These are phyloP conservation scores for Ips typographus DNA, from an alignment of 1,140 invertebrate species.

Conservation along the genomic window DNA sequence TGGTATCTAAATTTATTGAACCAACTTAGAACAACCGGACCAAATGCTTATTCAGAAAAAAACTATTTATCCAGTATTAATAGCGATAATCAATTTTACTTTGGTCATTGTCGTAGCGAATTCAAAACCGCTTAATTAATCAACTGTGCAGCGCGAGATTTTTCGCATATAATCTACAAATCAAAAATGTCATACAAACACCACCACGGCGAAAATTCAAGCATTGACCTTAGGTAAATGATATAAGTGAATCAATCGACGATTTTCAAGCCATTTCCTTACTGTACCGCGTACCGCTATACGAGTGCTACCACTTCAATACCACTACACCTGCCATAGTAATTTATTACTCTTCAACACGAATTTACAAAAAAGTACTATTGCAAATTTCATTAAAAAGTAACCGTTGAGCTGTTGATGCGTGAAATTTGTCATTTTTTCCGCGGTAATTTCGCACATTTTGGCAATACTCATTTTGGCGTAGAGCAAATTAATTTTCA, in stretches of 20 bases:
- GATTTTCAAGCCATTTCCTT: conserved; percentile 13
- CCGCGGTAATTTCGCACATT: background rate
- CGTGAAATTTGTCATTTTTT: conserved; percentile 1
- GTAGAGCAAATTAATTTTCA: background rate
- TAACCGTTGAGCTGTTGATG: background rate
- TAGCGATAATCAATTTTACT: no score
- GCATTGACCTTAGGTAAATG: conserved; percentile 34
- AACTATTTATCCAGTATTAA: no score
- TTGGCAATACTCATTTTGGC: background rate
- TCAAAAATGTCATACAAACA: no score
- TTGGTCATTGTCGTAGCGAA: no score
- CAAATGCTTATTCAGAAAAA: no score
- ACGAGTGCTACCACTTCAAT: background rate
- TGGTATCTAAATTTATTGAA: no score
- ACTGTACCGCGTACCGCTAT: conserved; percentile 2
- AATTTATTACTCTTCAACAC: background rate
- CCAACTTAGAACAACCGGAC: no score
- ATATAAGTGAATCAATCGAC: conserved; percentile 32
- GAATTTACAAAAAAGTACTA: background rate
- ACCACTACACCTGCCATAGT: background rate
- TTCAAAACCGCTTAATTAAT: no score
- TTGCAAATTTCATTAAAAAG: background rate
- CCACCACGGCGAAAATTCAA: conserved; percentile 26
- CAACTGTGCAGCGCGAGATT: no score
- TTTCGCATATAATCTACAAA: no score